A percentile compares a stretch with the other conserved stretches of the same genome.
phyloP scores from a whole-genome alignment of 2,113 vertebrate genomes.

The Abramis brama region DNA sequence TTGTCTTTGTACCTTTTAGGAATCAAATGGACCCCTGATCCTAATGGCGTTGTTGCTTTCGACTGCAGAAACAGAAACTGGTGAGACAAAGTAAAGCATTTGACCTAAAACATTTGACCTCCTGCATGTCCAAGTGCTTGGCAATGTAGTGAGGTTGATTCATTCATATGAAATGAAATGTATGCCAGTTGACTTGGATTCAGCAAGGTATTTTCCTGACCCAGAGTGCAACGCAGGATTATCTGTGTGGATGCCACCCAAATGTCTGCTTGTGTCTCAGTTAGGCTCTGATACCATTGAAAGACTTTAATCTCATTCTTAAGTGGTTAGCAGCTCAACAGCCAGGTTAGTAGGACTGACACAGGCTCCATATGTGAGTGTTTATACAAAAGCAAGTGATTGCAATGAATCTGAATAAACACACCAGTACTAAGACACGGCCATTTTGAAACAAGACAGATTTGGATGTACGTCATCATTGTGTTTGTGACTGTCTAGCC shows the following conservation, averaged over 20 bases:
- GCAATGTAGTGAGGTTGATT: background rate
- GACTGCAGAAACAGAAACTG: slow-evolving; percentile 97
- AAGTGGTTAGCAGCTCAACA: slow-evolving; percentile 59
- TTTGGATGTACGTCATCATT: background rate
- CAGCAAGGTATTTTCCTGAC: slow-evolving; percentile 11
- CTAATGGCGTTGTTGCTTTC: slow-evolving; percentile 91
- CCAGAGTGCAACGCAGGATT: slow-evolving; percentile 28
- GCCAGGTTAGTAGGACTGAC: slow-evolving; percentile 62
- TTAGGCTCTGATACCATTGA: slow-evolving; percentile 63
- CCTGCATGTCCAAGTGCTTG: background rate
- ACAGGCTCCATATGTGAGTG: slow-evolving; percentile 65
- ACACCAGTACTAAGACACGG: background rate
- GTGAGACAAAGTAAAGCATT: slow-evolving; percentile 71
- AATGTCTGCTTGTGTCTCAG: slow-evolving; percentile 37
- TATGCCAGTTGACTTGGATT: slow-evolving; percentile 7
- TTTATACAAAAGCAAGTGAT: slow-evolving; percentile 62
- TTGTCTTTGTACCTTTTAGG: slow-evolving; percentile 70
- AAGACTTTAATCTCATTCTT: slow-evolving; percentile 73
- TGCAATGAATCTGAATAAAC: slow-evolving; percentile 35
- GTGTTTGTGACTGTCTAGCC: background rate
- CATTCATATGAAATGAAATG: background rate
- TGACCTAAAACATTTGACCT: background rate
- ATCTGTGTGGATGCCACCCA: slow-evolving; percentile 39
- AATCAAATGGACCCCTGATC: slow-evolving; percentile 93
- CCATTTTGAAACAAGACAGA: background rate